Conservation (phyloP, 2,888 invertebrate species). For the Esperia sulphurella region DNA sequence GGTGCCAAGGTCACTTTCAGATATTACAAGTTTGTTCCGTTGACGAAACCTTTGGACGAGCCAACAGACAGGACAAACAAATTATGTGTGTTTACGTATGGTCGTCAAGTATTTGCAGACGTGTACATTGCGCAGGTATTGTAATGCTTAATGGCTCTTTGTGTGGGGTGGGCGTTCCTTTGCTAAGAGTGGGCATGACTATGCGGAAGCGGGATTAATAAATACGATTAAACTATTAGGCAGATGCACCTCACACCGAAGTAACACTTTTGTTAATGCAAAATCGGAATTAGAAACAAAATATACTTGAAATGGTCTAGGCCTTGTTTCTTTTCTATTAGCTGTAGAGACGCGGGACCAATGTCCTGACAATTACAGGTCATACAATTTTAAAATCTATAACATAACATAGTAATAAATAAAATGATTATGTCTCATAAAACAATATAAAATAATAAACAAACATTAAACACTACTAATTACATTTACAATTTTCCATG, state of each 20-base stretch:
- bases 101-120: conserved; percentile 4
- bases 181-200: neutral
- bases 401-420: no score
- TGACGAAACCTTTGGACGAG: conserved; percentile 24
- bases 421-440: no score
- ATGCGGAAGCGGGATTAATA: neutral
- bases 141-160: conserved; percentile 9
- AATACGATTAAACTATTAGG: neutral
- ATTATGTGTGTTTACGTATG: conserved; percentile 2
- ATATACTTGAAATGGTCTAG: no score
- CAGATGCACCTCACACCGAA: neutral
- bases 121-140: conserved; percentile 3
- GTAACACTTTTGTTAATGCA: no score
- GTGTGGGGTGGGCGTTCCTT: neutral
- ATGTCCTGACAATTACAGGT: no score
- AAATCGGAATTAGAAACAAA: no score
- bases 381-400: no score
- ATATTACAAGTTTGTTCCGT: conserved; percentile 21
- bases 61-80: conserved; percentile 9
- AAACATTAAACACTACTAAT: no score
- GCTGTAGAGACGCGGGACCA: no score
- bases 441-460: no score
- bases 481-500: no score
- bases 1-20: conserved; percentile 34
- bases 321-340: no score